Base-by-base conservation (phyloP, 2,113 vertebrate genomes). In the Periophthalmus modestus region DNA sequence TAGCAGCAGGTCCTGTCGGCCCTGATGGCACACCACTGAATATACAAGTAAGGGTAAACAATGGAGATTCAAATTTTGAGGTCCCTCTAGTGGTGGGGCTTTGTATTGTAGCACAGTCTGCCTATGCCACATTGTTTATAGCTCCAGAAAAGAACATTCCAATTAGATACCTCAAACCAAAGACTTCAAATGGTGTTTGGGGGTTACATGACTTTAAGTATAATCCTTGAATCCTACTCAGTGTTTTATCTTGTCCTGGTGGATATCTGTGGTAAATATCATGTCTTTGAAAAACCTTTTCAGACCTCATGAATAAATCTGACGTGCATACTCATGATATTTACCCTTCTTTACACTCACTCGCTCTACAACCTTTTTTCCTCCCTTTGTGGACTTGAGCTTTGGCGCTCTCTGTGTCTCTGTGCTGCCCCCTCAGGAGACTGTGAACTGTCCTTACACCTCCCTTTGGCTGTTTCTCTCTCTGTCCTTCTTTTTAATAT, bases 391-490 rank as follows among this genome's bases (percentile, higher is more conserved):
- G 13, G 39, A 71, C 79, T 57, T 77, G 73, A 78, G 81, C 82
- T 80, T 62, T 66, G 68, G 48, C 75, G 46, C 68, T 52, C 75
- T 50, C 68, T 52, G 87, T 89, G 66, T 93, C 91, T 79, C 52
- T 7, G 12, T 7, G 12, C 55, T 59, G 24, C 58, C 71, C 75
- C 75, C 73, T 73, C 66, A 21, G 66, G 73, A 81, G 79, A 87
- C 87, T 86, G 28, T 28, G 77, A 71, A 68, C 69, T 58, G 69
- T 69, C 63, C 59, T 73, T 23, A 43, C 94, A 93, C 91, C 93
- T 69, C 93, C 68, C 80, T 58, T 33, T n/a, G 50, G 68, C 80
- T 71, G 34, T 46, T 16, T 39, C 36, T 87, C 1, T 43, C 39
- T 43, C 36, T 9, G 36, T 39, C 36, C 39, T 43, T 39, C 39